Conservation (phyloP, 2,797 vertebrate species). For the Cossypha dichroa region DNA sequence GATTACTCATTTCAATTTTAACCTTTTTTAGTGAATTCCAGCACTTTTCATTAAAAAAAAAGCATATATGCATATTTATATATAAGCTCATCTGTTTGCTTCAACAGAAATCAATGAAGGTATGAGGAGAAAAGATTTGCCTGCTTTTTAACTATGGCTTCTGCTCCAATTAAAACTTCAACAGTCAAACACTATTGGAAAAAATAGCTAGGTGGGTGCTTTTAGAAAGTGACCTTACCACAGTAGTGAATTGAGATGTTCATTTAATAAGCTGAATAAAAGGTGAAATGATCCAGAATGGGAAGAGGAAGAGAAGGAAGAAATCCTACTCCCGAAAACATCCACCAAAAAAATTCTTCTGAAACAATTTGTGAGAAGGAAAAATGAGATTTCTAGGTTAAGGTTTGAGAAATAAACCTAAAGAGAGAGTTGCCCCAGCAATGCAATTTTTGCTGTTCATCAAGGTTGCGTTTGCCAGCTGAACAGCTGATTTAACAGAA, state of each 20-base stretch:
- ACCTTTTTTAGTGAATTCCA: constrained; percentile 82
- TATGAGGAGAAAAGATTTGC: constrained; percentile 7
- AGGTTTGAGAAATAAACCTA: not conserved
- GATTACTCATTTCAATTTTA: constrained; percentile 84
- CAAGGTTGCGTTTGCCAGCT: not conserved
- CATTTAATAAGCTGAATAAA: not conserved
- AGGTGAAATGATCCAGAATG: not conserved
- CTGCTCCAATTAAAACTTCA: constrained; percentile 7
- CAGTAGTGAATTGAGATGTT: not conserved
- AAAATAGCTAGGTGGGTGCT: not conserved
- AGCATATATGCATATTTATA: constrained; percentile 62
- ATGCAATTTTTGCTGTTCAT: not conserved
- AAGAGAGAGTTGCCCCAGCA: not conserved
- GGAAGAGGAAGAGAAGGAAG: not conserved
- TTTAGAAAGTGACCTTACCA: not conserved
- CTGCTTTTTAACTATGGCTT: constrained; percentile 8
- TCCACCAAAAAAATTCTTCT: not conserved
- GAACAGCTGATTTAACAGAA: constrained; percentile 43
- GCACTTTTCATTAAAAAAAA: constrained; percentile 74
- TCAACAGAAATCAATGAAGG: constrained; percentile 65
- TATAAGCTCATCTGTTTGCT: constrained; percentile 72
- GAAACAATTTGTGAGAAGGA: not conserved
- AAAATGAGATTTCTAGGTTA: not conserved
- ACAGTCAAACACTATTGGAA: not conserved
- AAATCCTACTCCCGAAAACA: not conserved